Percentiles rank a stretch among this genome's conserved stretches.
Conservation (phyloP, 2,888 invertebrate species). For the Marronus borbonicus region DNA sequence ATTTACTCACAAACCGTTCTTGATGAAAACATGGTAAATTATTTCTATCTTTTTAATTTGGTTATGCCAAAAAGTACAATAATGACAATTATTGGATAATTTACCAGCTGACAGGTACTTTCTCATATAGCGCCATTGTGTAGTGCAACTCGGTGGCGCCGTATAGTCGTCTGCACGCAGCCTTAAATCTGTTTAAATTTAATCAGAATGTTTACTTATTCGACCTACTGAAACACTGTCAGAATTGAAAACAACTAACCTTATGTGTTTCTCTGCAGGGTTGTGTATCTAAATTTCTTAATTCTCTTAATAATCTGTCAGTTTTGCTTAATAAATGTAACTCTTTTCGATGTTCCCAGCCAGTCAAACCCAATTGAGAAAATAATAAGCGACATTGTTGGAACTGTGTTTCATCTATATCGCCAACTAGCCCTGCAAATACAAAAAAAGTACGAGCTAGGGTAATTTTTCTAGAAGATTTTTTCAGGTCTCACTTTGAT, state of each 20-base stretch:
- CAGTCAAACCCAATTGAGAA: constrained; percentile 91
- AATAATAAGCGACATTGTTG: constrained; percentile 91
- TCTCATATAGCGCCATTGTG: too few species aligned
- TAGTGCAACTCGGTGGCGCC: too few species aligned
- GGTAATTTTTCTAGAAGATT: background rate
- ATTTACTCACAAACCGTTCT: too few species aligned
- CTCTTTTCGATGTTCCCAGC: constrained; percentile 89
- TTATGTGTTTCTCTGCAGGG: constrained; percentile 95
- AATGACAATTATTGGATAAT: too few species aligned
- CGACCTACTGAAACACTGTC: constrained; percentile 6
- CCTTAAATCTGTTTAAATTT: too few species aligned
- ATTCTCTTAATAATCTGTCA: constrained; percentile 90
- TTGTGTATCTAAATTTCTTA: constrained; percentile 94
- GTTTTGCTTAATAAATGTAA: constrained; percentile 90
- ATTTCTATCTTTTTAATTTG: too few species aligned
- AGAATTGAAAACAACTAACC: constrained; percentile 58
- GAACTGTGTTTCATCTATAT: constrained; percentile 73
- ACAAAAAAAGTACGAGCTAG: too few species aligned
- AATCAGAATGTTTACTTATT: background rate
- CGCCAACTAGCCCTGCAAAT: constrained; percentile 47
- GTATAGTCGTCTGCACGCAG: too few species aligned
- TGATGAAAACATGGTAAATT: too few species aligned
- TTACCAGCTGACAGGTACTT: too few species aligned
- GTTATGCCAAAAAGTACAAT: too few species aligned
- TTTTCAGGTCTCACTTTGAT: constrained; percentile 53